These are phyloP conservation scores for Bradysia coprophila DNA, from an alignment of 1,140 invertebrate species.

Conservation along the genomic window DNA sequence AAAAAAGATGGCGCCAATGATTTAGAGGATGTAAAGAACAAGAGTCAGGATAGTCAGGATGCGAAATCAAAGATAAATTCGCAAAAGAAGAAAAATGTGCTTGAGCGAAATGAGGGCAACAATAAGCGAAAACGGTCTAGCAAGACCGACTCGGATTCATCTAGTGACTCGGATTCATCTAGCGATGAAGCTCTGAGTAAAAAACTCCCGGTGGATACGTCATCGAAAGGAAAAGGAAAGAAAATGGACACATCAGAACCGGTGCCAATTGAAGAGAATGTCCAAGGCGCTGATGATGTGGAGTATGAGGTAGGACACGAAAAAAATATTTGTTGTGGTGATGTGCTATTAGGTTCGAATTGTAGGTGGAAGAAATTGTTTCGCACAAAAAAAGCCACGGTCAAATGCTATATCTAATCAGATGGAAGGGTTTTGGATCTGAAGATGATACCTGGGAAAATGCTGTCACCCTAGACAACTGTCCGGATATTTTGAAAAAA, in stretches of 20 bases:
- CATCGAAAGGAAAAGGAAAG: background rate
- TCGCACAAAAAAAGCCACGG: constrained; percentile 45
- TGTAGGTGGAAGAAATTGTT: constrained; percentile 55
- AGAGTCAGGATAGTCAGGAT: no score
- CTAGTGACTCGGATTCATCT: background rate
- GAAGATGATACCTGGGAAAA: constrained; percentile 65
- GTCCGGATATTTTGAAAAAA: constrained; percentile 28
- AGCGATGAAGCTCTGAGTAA: background rate
- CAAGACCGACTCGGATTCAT: no score
- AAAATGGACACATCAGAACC: background rate
- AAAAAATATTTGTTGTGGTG: background rate
- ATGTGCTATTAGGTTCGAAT: constrained; percentile 4
- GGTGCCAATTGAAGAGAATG: background rate
- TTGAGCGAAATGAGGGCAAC: no score
- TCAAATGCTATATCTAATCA: constrained; percentile 48
- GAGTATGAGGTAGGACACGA: background rate
- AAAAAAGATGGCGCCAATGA: no score
- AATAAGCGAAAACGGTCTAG: no score
- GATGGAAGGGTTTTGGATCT: constrained; percentile 63
- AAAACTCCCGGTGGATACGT: background rate
- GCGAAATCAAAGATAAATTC: no score
- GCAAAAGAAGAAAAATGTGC: no score
- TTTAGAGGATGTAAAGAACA: no score
- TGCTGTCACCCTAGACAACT: constrained; percentile 45
- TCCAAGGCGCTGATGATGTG: background rate